A percentile compares a stretch with the other conserved stretches of the same genome.
Evolutionary conservation across 2,888 invertebrate genomes (phyloP).

Genomic region (Caenorhabditis virilis): DNA sequence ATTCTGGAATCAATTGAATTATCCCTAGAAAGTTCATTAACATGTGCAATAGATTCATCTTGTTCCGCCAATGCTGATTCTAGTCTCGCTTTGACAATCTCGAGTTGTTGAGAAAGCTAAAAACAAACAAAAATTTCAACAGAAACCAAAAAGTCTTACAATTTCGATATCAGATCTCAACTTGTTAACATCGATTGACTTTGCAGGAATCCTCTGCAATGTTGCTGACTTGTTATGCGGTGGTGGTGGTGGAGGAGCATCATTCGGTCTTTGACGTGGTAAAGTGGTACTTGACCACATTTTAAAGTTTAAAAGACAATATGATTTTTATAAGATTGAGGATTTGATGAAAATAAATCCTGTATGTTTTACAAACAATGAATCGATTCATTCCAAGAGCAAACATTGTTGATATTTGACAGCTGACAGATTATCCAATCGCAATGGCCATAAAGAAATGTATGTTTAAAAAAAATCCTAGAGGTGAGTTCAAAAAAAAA

Average conservation of each 20-base stretch:
- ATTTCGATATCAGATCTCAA: conserved; percentile 43
- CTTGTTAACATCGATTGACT: conserved; percentile 37
- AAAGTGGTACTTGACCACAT: conserved; percentile 41
- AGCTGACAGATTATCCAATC: too few relatives aligned
- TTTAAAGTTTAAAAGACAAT: too few relatives aligned
- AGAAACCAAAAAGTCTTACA: conserved; percentile 12
- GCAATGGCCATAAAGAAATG: too few relatives aligned
- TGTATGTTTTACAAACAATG: too few relatives aligned
- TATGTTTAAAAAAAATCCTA: too few relatives aligned
- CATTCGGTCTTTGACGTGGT: conserved; percentile 29
- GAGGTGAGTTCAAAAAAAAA: too few relatives aligned
- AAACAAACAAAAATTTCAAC: neutral
- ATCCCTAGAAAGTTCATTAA: conserved; percentile 10
- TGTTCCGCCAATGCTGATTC: conserved; percentile 30
- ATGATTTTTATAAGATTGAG: too few relatives aligned
- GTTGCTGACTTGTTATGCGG: conserved; percentile 31
- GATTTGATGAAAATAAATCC: too few relatives aligned
- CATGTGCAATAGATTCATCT: conserved; percentile 2
- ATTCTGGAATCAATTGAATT: conserved; percentile 42
- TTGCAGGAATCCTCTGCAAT: conserved; percentile 16
- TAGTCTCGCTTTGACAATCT: conserved; percentile 40
- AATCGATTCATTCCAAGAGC: too few relatives aligned
- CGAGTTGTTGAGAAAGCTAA: conserved; percentile 40
- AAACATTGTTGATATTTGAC: too few relatives aligned
- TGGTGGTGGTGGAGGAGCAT: conserved; percentile 34